These are phyloP conservation scores for Polypedilum vanderplanki DNA, from an alignment of 1,140 invertebrate species.

Conservation along the genomic window DNA sequence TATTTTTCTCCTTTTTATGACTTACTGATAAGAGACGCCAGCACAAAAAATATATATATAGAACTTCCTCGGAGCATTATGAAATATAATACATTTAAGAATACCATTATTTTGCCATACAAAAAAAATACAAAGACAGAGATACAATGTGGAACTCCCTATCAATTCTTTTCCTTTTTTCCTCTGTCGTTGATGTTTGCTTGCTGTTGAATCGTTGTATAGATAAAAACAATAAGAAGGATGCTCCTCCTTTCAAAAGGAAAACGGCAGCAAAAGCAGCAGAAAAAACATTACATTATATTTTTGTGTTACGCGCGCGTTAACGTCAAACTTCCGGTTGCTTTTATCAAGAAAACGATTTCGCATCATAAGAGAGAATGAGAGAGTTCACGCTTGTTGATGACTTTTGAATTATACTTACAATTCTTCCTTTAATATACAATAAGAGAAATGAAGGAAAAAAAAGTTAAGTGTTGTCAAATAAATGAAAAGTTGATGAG, in stretches of 20 bases:
- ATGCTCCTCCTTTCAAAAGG: not conserved
- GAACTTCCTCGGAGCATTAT: slow-evolving; percentile 15
- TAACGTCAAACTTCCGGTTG: slow-evolving; percentile 10
- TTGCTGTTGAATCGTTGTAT: no score
- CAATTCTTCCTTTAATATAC: not conserved
- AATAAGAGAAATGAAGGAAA: slow-evolving; percentile 3
- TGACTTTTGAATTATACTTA: slow-evolving; percentile 6
- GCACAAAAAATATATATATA: not conserved
- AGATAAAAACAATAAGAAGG: not conserved
- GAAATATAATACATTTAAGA: slow-evolving; percentile 23
- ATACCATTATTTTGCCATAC: not conserved
- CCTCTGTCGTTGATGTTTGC: not conserved
- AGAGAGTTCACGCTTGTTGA: not conserved
- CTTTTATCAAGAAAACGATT: not conserved
- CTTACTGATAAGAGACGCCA: slow-evolving; percentile 19
- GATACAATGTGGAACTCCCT: slow-evolving; percentile 17
- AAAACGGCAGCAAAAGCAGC: not conserved
- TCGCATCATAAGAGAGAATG: not conserved
- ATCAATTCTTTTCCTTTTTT: not conserved
- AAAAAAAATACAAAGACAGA: slow-evolving; percentile 10
- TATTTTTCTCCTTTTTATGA: slow-evolving; percentile 13
- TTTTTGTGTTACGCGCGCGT: not conserved
- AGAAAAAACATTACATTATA: not conserved
- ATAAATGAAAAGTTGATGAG: no score
- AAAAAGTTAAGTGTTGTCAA: not conserved